Evolutionary conservation across 2,888 invertebrate genomes (phyloP), one percentile per base, ranked within the genome.

Genomic region (Nycteola revayana): DNA sequence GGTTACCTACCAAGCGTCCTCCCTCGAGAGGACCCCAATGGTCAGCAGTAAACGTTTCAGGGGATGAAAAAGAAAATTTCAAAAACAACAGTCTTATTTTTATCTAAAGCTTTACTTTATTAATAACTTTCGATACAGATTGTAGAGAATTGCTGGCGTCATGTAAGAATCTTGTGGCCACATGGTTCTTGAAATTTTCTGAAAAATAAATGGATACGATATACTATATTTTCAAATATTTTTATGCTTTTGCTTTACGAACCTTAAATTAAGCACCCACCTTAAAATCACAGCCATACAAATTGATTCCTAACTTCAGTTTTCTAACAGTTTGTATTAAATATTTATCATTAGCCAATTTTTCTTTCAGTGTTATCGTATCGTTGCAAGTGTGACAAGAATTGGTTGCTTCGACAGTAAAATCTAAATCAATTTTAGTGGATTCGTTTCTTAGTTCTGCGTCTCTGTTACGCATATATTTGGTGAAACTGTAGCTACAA

Each of bases 251-350:
- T 23, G n/a, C 2, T 7, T 3, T 21, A 3, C 7, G 21, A 18
- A 5, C 3, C 18, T 18, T 25, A 24, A 32, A 31, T 32, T 51
- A 18, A 18, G 18, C 6, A 18, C 18, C 18, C 3, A 85, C 89
- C 79, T 84, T 84, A 47, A 89, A 89, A 62, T 89, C 74, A 36
- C 89, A 89, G 5, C 89, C 89, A 35, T 82, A 88, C 28, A 85
- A 51, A 40, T 86, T 79, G 18, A 89, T 80, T n/a, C 86, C 89
- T 11, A 75, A 40, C 55, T 86, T 88, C 2, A 89, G 67, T 49
- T 79, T 85, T 28, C 75, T 75, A 1, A 88, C 54, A 3, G 82
- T 83, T 32, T 60, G 49, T 42, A 70, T 77, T 14, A 86, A 59
- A 22, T 69, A 51, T 7, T 63, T 58, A 36, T 86, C 68, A 9